Conservation (phyloP, 92 coral and sea anemone species). For the Virgularia gustaviana region DNA sequence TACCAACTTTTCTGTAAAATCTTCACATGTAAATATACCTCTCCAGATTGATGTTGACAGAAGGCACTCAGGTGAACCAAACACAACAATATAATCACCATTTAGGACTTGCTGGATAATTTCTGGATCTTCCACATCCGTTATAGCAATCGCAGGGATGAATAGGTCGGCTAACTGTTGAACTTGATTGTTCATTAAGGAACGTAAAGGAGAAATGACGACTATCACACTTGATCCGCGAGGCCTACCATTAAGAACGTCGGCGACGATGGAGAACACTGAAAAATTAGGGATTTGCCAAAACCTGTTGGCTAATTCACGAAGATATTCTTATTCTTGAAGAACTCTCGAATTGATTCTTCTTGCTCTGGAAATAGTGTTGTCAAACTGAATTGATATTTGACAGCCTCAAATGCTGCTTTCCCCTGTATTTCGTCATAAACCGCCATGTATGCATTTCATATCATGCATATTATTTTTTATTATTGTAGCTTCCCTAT, state of each 20-base stretch:
- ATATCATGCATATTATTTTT: too few species aligned
- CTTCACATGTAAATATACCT: conserved; percentile 11
- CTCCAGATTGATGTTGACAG: conserved; percentile 38
- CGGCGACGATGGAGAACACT: conserved; percentile 48
- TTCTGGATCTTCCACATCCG: conserved; percentile 60
- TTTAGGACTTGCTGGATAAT: conserved; percentile 62
- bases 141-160: conserved; percentile 57
- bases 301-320: conserved; percentile 35
- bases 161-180: conserved; percentile 40
- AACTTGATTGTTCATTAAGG: conserved; percentile 70
- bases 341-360: conserved; percentile 10
- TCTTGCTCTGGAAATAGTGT: conserved; percentile 11
- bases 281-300: conserved; percentile 26
- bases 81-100: conserved; percentile 61
- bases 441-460: too few species aligned
- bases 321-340: conserved; percentile 12
- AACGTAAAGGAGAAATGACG: conserved; percentile 64
- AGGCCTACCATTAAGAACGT: conserved; percentile 49
- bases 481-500: too few species aligned
- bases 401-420: background rate
- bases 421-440: background rate
- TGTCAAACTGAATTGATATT: background rate
- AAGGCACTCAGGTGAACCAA: conserved; percentile 72
- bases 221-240: conserved; percentile 56
- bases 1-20: conserved; percentile 31